These are phyloP conservation scores for Nemoura dubitans DNA, from an alignment of 2,888 invertebrate genomes.

Conservation along the genomic window DNA sequence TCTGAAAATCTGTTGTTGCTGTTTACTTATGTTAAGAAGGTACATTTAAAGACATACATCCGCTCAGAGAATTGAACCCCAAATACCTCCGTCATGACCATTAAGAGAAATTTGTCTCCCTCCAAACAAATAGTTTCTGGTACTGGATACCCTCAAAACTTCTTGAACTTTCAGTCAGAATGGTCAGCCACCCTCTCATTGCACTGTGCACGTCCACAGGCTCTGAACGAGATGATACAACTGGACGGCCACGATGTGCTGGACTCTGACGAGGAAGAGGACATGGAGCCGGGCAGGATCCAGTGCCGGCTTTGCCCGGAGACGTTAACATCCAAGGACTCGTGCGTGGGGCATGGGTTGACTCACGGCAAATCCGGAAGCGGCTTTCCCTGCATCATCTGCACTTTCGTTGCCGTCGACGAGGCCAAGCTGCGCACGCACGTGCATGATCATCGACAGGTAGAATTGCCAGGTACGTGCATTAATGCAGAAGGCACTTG, in stretches of 20 bases:
- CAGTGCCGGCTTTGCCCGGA: slow-evolving; percentile 48
- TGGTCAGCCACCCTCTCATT: no score
- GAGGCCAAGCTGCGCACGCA: slow-evolving; percentile 45
- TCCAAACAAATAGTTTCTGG: no score
- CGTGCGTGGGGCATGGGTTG: slow-evolving; percentile 45
- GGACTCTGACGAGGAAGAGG: slow-evolving; percentile 16
- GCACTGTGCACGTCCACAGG: not conserved
- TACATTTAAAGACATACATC: no score
- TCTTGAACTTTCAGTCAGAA: no score
- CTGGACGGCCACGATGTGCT: not conserved
- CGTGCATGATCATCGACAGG: slow-evolving; percentile 43
- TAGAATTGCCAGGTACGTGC: not conserved
- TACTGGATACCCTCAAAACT: no score
- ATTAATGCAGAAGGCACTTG: no score
- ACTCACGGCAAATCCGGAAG: slow-evolving; percentile 43
- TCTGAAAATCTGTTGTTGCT: no score
- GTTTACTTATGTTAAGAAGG: no score
- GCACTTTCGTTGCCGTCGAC: slow-evolving; percentile 44
- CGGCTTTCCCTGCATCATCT: slow-evolving; percentile 48
- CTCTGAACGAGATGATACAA: not conserved
- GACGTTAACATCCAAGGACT: slow-evolving; percentile 45
- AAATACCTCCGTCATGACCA: no score
- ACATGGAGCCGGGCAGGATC: not conserved
- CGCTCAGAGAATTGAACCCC: no score
- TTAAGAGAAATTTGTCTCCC: no score